A percentile compares a stretch with the other conserved stretches of the same genome.
Conservation (phyloP, 2,888 invertebrate species). For the Xanthia togata region DNA sequence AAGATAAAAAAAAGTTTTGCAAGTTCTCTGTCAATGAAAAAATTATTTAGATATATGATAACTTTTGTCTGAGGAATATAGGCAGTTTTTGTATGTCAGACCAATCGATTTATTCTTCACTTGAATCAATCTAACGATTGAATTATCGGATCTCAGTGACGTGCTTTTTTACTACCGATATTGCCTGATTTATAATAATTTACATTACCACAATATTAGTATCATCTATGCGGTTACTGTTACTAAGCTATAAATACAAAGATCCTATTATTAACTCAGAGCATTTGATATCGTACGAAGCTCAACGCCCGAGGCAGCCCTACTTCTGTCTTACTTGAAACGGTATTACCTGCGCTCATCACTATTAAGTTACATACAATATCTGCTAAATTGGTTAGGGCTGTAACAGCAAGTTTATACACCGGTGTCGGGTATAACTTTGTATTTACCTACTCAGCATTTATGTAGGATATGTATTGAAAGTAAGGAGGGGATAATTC, state of each 20-base stretch:
- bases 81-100: neutral
- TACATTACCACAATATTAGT: neutral
- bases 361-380: constrained; percentile 66
- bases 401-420: constrained; percentile 56
- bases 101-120: neutral
- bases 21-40: neutral
- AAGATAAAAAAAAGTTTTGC: neutral
- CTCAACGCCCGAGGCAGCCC: constrained; percentile 49
- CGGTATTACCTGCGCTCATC: constrained; percentile 64
- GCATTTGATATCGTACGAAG: constrained; percentile 23
- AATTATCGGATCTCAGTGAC: neutral
- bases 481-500: constrained; percentile 6
- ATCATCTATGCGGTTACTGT: neutral
- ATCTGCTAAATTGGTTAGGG: constrained; percentile 57
- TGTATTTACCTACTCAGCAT: constrained; percentile 22
- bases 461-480: constrained; percentile 3
- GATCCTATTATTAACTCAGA: neutral
- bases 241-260: neutral
- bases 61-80: neutral
- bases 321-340: constrained; percentile 47
- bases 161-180: neutral
- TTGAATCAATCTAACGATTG: neutral
- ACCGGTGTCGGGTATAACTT: constrained; percentile 19
- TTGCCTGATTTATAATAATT: neutral
- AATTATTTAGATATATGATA: neutral